These are phyloP conservation scores for Pteropus alecto DNA, from an alignment of 2,113 vertebrate species.

Conservation along the genomic window DNA sequence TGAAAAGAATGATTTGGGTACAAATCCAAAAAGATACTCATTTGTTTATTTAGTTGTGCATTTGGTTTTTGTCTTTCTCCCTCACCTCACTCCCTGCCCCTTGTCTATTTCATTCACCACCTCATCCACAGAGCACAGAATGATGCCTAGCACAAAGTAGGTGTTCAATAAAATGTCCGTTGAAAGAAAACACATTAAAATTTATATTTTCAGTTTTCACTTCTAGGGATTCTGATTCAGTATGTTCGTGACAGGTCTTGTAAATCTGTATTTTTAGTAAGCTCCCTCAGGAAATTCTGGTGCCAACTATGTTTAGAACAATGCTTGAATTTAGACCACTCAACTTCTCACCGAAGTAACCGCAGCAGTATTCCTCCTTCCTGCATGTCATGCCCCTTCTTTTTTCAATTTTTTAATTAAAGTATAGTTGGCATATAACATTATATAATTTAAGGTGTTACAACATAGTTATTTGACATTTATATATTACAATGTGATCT, in stretches of 20 bases:
- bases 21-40: constrained; percentile 2
- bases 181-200: not conserved
- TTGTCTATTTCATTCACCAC: not conserved
- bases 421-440: no score
- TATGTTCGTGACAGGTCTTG: not conserved
- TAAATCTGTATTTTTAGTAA: not conserved
- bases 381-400: not conserved
- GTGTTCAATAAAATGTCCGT: not conserved
- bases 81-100: not conserved
- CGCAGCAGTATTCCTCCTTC: not conserved
- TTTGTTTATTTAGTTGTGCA: not conserved
- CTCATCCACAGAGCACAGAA: not conserved
- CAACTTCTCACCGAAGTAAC: not conserved
- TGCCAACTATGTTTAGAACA: not conserved
- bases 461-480: no score
- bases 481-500: no score
- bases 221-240: not conserved
- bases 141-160: not conserved
- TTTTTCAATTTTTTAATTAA: no score
- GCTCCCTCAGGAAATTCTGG: not conserved
- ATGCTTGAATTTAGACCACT: not conserved
- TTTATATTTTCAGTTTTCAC: not conserved
- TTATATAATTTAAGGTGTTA: no score
- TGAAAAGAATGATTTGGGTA: not conserved
- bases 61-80: not conserved